Conservation (phyloP, 1,140 invertebrate genomes). For the Cheumatopsyche charites region DNA sequence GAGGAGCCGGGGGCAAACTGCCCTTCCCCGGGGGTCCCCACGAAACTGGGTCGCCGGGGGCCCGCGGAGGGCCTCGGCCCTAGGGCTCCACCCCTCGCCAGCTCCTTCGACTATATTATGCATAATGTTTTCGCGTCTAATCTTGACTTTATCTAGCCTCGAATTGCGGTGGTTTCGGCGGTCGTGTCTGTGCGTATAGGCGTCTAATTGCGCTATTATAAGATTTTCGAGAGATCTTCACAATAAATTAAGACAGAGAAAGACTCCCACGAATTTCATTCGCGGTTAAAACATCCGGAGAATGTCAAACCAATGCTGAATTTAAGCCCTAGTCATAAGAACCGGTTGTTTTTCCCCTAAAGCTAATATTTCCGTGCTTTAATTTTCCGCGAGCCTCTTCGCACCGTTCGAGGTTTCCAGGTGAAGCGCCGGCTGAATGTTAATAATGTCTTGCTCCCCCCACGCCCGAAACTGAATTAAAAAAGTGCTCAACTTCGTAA, state of each 20-base stretch:
- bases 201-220: no score
- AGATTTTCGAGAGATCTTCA: no score
- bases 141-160: constrained; percentile 15
- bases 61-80: constrained; percentile 8
- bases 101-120: constrained; percentile 18
- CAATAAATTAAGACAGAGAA: no score
- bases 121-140: constrained; percentile 25
- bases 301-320: no score
- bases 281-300: no score
- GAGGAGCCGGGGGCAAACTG: not conserved
- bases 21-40: not conserved
- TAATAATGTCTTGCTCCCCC: constrained; percentile 26
- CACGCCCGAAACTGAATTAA: constrained; percentile 28
- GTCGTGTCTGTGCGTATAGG: no score
- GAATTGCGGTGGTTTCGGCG: no score
- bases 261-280: no score
- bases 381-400: constrained; percentile 18
- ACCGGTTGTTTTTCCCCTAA: not conserved
- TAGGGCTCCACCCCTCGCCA: not conserved
- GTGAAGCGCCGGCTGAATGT: constrained; percentile 29
- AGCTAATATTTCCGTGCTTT: not conserved
- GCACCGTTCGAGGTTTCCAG: constrained; percentile 15
- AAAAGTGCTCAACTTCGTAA: constrained; percentile 41
- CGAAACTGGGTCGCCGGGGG: not conserved
- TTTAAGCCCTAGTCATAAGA: not conserved